Conservation (phyloP, 92 coral and sea anemone species). For the Anthopleura xanthogrammica region DNA sequence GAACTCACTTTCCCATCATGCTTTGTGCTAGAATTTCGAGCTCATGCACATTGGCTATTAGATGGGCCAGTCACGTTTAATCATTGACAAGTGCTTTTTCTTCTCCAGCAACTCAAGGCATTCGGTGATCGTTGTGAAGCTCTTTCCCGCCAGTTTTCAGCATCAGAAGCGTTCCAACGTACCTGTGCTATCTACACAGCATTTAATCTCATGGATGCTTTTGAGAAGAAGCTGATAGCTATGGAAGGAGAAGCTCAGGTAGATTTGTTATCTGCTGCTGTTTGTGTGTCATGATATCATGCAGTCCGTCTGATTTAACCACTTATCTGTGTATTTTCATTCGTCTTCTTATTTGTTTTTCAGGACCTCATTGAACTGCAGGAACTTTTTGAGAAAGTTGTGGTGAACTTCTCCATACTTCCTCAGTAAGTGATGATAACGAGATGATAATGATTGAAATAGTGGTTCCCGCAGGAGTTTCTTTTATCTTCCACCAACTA, state of each 20-base stretch:
- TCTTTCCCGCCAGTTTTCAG: constrained; percentile 85
- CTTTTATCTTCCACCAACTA: too few species aligned
- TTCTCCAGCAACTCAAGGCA: constrained; percentile 76
- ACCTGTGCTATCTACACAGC: constrained; percentile 88
- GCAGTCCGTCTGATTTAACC: not conserved
- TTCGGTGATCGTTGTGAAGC: constrained; percentile 96
- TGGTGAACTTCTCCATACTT: constrained; percentile 93
- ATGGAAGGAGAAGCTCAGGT: constrained; percentile 98
- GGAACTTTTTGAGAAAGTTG: constrained; percentile 90
- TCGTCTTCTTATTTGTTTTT: not conserved
- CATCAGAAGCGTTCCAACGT: constrained; percentile 88
- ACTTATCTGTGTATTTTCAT: not conserved
- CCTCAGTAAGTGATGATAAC: constrained; percentile 72
- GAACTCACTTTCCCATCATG: too few species aligned
- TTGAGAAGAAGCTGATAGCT: constrained; percentile 70
- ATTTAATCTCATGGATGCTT: constrained; percentile 89
- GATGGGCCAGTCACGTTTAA: not conserved
- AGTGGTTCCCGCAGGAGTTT: not conserved
- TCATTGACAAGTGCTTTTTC: not conserved
- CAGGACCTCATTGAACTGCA: constrained; percentile 97
- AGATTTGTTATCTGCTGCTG: not conserved
- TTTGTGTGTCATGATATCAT: not conserved
- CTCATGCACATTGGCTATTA: not conserved
- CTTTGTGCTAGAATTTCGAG: too few species aligned
- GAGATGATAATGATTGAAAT: not conserved